Evolutionary conservation across 2,888 invertebrate genomes (phyloP).

Genomic region (Drosophila greeni): DNA sequence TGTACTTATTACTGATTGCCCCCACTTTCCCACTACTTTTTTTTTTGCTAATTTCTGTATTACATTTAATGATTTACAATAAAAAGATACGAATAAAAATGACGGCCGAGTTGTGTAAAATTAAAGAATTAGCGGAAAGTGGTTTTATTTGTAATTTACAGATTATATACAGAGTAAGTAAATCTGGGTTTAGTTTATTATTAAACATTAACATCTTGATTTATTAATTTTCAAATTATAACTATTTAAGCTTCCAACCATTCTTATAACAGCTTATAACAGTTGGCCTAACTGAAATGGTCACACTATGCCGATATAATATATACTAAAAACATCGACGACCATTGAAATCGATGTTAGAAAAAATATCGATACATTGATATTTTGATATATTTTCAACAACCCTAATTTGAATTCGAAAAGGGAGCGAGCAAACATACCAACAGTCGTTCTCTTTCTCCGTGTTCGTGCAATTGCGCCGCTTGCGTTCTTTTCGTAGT

Average conservation of each 20-base stretch:
- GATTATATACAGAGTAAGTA: too few relatives aligned
- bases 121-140: neutral
- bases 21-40: constrained; percentile 16
- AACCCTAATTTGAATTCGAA: constrained; percentile 1
- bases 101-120: constrained; percentile 55
- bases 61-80: constrained; percentile 60
- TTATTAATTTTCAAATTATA: too few relatives aligned
- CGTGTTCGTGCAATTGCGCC: constrained; percentile 3
- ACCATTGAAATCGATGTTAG: too few relatives aligned
- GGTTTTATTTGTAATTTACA: too few relatives aligned
- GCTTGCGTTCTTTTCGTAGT: neutral
- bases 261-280: neutral
- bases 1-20: constrained; percentile 68
- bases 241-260: neutral
- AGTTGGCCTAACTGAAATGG: neutral
- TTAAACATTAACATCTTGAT: too few relatives aligned
- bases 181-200: too few relatives aligned
- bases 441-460: constrained; percentile 1
- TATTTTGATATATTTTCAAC: too few relatives aligned
- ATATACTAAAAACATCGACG: too few relatives aligned
- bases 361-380: too few relatives aligned
- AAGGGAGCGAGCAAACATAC: too few relatives aligned
- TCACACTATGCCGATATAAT: too few relatives aligned
- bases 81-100: constrained; percentile 54
- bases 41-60: constrained; percentile 59